A percentile compares a stretch with the other conserved stretches of the same genome.
Evolutionary conservation across 2,888 invertebrate species (phyloP).

Genomic region (Himalopsyche tibetana): DNA sequence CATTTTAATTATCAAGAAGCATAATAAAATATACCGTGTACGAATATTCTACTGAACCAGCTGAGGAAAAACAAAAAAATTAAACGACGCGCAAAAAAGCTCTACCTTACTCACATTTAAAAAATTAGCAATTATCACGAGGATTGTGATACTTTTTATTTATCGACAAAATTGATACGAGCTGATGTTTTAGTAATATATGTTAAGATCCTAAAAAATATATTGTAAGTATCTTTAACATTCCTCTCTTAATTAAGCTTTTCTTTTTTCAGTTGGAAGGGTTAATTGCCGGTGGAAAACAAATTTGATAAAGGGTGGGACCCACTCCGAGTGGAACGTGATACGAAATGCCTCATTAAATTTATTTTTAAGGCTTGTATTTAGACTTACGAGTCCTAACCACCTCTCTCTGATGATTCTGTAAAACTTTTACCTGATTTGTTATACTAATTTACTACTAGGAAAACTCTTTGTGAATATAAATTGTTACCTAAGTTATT

Average conservation of each 20-base stretch:
- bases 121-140: too few relatives aligned
- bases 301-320: constrained; percentile 5
- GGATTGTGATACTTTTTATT: too few relatives aligned
- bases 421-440: constrained; percentile 40
- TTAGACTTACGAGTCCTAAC: constrained; percentile 23
- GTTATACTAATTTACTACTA: not conserved
- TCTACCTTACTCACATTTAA: too few relatives aligned
- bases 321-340: constrained; percentile 34
- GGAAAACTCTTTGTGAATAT: constrained; percentile 6
- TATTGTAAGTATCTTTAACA: too few relatives aligned
- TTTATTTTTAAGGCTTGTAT: constrained; percentile 40
- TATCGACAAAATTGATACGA: too few relatives aligned
- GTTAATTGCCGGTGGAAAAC: constrained; percentile 33
- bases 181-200: too few relatives aligned
- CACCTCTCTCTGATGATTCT: constrained; percentile 39
- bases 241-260: not conserved
- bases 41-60: too few relatives aligned
- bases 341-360: constrained; percentile 40
- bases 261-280: not conserved
- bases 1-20: too few relatives aligned
- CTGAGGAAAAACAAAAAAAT: too few relatives aligned
- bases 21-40: too few relatives aligned
- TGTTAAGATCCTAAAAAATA: too few relatives aligned
- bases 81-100: too few relatives aligned
- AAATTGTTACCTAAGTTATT: not conserved